A percentile compares a stretch with the other conserved stretches of the same genome.
Conservation (phyloP, 2,113 vertebrate genomes). For the Alligator sinensis region DNA sequence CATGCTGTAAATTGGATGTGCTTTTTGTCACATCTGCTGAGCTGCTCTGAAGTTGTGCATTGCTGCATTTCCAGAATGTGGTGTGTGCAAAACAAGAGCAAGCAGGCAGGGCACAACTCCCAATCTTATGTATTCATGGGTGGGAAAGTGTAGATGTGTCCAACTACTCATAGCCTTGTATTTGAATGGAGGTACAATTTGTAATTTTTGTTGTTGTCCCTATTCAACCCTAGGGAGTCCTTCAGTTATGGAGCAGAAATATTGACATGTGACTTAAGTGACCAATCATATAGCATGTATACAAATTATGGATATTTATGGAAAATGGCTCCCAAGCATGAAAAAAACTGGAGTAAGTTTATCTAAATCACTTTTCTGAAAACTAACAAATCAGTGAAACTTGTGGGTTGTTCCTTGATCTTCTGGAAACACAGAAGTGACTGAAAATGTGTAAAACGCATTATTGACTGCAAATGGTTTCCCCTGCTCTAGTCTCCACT, state of each 20-base stretch:
- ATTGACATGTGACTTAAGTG: background rate
- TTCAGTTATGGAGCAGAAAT: background rate
- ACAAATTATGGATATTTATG: background rate
- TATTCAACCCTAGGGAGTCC: background rate
- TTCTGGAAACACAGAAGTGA: background rate
- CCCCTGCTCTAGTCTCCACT: background rate
- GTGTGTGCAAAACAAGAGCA: no score
- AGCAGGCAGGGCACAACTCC: no score
- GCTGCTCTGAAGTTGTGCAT: no score
- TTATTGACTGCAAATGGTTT: background rate
- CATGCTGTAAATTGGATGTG: no score
- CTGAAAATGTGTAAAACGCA: background rate
- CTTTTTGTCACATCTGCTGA: no score
- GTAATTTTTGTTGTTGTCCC: background rate
- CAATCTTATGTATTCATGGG: no score
- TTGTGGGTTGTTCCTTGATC: background rate
- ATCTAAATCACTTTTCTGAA: background rate
- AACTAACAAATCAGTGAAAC: background rate
- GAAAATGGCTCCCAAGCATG: background rate
- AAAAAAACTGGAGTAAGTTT: background rate
- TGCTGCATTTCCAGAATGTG: no score
- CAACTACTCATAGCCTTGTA: background rate
- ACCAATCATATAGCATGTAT: background rate
- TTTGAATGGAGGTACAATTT: background rate
- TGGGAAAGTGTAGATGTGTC: background rate